phyloP scores from a whole-genome alignment of 2,797 vertebrate genomes.

The Etheostoma perlongum region DNA sequence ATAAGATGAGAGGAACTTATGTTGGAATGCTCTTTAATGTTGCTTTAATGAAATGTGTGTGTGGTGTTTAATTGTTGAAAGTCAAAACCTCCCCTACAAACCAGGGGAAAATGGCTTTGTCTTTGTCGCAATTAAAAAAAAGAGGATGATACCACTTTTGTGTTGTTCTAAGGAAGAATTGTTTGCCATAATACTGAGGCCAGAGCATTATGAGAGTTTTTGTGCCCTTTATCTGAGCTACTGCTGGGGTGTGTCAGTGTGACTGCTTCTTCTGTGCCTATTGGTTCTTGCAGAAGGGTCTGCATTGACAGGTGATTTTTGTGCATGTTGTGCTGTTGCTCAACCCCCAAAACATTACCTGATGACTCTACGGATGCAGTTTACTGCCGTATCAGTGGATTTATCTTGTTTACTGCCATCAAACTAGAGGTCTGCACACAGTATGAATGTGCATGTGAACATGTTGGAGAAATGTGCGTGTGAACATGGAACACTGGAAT shows the following conservation, averaged over 20 bases:
- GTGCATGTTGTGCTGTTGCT: conserved; percentile 24
- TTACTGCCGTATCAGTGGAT: conserved; percentile 8
- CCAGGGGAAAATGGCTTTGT: conserved; percentile 5
- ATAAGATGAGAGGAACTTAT: neutral
- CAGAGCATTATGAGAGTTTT: conserved; percentile 1
- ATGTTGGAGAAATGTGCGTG: neutral
- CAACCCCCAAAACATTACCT: neutral
- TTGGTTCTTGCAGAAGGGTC: conserved; percentile 4
- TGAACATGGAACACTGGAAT: neutral
- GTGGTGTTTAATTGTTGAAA: conserved; percentile 3
- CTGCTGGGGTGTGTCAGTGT: conserved; percentile 13
- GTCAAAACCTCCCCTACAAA: neutral
- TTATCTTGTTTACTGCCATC: neutral
- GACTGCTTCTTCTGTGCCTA: neutral
- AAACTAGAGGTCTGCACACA: conserved; percentile 7
- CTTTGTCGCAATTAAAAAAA: neutral
- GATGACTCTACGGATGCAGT: conserved; percentile 2
- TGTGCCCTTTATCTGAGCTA: neutral
- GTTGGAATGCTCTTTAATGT: neutral
- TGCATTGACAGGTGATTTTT: conserved; percentile 19
- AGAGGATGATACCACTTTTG: neutral
- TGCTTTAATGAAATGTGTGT: neutral
- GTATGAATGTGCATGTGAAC: neutral
- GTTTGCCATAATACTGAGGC: conserved; percentile 9
- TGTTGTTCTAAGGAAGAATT: neutral